A percentile compares a stretch with the other conserved stretches of the same genome.
These are phyloP conservation scores for Hypena proboscidalis DNA, from an alignment of 2,888 invertebrate species.

Conservation along the genomic window DNA sequence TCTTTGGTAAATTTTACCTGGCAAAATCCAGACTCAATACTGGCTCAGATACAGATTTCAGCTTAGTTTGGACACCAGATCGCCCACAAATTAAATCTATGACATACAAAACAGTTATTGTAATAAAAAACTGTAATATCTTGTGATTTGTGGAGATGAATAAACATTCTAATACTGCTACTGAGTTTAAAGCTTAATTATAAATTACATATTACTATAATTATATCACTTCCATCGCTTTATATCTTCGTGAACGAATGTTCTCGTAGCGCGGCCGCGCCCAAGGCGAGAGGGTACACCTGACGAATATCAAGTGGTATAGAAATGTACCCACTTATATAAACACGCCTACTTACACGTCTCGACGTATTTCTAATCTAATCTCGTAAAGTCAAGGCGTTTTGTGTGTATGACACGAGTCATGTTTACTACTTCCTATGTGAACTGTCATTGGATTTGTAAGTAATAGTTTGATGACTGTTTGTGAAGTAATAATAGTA, in stretches of 20 bases:
- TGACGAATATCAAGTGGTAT: slow-evolving; percentile 48
- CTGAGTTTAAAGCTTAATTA: no score
- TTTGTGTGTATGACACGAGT: slow-evolving; percentile 24
- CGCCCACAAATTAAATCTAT: no score
- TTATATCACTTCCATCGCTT: slow-evolving; percentile 42
- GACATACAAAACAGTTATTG: no score
- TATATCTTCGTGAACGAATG: slow-evolving; percentile 55
- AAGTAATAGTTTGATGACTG: no score
- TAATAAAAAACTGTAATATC: no score
- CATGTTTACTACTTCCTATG: slow-evolving; percentile 32
- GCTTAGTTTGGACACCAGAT: no score
- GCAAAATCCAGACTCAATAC: no score
- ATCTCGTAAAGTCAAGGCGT: slow-evolving; percentile 36
- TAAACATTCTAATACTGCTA: not conserved
- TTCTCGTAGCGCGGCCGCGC: slow-evolving; percentile 57
- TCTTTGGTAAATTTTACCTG: no score
- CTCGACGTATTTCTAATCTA: slow-evolving; percentile 9
- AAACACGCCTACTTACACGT: slow-evolving; percentile 10
- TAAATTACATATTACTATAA: no score
- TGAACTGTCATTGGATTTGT: slow-evolving; percentile 8
- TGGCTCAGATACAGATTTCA: no score
- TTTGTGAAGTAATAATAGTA: no score
- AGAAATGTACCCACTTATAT: slow-evolving; percentile 30
- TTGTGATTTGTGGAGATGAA: no score
- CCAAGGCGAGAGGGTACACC: slow-evolving; percentile 60